Evolutionary conservation across 2,113 vertebrate genomes (phyloP), one percentile per base, ranked within the genome.

Genomic region (Apteryx owenii): DNA sequence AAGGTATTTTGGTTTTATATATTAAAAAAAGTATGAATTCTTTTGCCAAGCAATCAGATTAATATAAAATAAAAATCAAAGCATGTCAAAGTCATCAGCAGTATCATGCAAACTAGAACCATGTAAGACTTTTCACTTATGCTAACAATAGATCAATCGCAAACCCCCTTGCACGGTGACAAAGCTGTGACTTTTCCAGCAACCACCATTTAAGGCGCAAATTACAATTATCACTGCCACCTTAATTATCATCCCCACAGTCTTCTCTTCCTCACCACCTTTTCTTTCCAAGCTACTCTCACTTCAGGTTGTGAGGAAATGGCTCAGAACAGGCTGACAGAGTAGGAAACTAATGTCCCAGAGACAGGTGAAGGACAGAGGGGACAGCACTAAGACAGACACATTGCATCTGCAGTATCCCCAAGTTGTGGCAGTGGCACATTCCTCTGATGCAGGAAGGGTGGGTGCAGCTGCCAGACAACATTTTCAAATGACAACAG

Each of bases 341-440:
- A 1, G 36, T 7, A 29, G 18, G 44, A 73, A 73, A 48, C 12
- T 10, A 40, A 84, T 18, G 22, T 4, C 50, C 21, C 17, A 0
- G 9, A 22, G 10, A 53, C 20, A 40, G 38, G 23, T 23, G 44
- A 54, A 69, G 29, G 46, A 31, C 19, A 26, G 78, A 33, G 23
- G 38, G 38, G 33, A 61, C 2, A 1, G 91, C 80, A 5, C 25
- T 14, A 23, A 60, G 44, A 16, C 4, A 26, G 66, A 53, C 38
- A 31, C 18, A 1, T 29, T 42, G 23, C 51, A 28, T 10, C 36
- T 70, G 26, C 28, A 26, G 15, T 1, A 48, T 18, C 61, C 68
- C 36, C 16, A 21, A 60, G 20, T 1, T 60, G 64, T 15, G 38
- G 26, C 0, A 2, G 25, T 26, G 17, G 8, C 31, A 46, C 0